phyloP scores from a whole-genome alignment of 2,113 vertebrate genomes.

The Rhegmatorhina hoffmannsi region DNA sequence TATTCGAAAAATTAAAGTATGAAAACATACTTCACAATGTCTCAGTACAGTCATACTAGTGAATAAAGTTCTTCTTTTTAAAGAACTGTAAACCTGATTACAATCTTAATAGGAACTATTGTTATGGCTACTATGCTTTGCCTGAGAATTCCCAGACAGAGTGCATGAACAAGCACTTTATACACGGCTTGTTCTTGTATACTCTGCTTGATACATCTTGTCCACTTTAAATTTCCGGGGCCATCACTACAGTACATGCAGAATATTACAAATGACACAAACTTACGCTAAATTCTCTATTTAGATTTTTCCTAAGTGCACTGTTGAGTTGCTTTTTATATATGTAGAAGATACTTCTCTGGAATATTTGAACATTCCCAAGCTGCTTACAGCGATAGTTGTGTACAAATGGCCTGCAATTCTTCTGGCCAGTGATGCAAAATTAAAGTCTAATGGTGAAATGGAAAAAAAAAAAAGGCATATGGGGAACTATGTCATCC shows the following conservation, averaged over 20 bases:
- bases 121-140: neutral
- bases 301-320: neutral
- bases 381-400: neutral
- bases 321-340: neutral
- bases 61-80: neutral
- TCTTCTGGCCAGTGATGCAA: neutral
- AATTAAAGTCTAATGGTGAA: neutral
- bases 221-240: neutral
- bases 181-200: neutral
- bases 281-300: neutral
- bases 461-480: neutral
- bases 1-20: neutral
- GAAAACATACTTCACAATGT: neutral
- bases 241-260: neutral
- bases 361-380: neutral
- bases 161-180: neutral
- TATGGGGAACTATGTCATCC: neutral
- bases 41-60: neutral
- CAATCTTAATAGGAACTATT: neutral
- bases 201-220: neutral
- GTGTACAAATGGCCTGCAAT: neutral
- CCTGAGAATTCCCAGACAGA: neutral
- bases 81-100: neutral
- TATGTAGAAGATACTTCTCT: neutral
- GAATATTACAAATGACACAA: neutral